These are phyloP conservation scores for Rhinichthys osculus DNA, from an alignment of 2,797 vertebrate species.

Conservation along the genomic window DNA sequence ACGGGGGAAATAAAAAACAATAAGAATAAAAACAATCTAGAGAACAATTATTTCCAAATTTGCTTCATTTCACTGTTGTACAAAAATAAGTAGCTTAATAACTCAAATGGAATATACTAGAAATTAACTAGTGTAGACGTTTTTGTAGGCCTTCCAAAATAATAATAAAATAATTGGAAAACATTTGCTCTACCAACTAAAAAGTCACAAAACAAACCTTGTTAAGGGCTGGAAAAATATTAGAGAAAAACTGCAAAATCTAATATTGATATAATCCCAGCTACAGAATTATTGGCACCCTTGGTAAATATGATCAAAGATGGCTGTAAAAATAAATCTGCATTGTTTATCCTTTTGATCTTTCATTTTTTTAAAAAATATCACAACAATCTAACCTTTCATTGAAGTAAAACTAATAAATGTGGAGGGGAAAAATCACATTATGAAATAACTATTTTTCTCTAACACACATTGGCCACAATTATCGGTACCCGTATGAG, in stretches of 20 bases:
- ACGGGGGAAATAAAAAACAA: slow-evolving; percentile 36
- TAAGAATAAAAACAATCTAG: slow-evolving; percentile 12
- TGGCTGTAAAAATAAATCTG: neutral
- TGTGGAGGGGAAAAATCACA: too few relatives aligned
- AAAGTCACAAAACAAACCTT: neutral
- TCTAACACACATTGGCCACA: neutral
- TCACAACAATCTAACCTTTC: too few relatives aligned
- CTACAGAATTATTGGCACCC: neutral
- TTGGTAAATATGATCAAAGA: neutral
- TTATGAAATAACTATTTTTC: too few relatives aligned
- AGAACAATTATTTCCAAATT: slow-evolving; percentile 40
- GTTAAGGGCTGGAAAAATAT: neutral
- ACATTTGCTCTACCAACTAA: slow-evolving; percentile 7
- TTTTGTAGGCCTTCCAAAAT: slow-evolving; percentile 26
- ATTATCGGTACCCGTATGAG: neutral
- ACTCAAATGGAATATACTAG: slow-evolving; percentile 30
- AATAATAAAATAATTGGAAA: slow-evolving; percentile 32
- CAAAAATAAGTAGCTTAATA: slow-evolving; percentile 46
- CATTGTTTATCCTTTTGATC: neutral
- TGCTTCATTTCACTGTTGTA: slow-evolving; percentile 38
- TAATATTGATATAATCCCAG: slow-evolving; percentile 12
- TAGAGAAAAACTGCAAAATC: neutral
- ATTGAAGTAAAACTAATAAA: too few relatives aligned
- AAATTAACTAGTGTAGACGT: slow-evolving; percentile 32
- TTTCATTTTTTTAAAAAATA: too few relatives aligned